Base-by-base conservation (phyloP, 2,888 invertebrate species). In the Epinotia demarniana region DNA sequence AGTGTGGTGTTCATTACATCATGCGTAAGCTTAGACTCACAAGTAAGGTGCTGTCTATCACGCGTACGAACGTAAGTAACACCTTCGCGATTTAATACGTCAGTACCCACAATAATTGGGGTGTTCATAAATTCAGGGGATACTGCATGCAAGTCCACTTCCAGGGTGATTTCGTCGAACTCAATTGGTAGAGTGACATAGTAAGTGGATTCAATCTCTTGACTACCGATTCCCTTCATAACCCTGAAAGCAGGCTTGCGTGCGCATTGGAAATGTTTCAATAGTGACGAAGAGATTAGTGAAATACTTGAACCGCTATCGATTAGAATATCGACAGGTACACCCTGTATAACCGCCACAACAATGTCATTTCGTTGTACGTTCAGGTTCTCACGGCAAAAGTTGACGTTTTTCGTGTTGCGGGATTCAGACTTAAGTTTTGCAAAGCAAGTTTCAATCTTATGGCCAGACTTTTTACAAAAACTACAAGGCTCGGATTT, bases 21-120 rank as follows among this genome's bases (percentile, higher is more conserved):
- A 16, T 53, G 18, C 8, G 19, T 19, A 58, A 23, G 19, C 5
- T 9, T 5, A 23, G 18, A 16, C 2, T 27, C 11, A 8, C 53
- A 27, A 5, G 11, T 55, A 13, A 66, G 16, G 8, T 6, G 27
- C 13, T 66, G 33, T 3, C 2, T 16, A 16, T 33, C 33, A 12
- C 23, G 18, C 11, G n/a, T 33, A 16, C 53, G 66, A n/a, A 66
- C 27, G n/a, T 53, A 66, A 6, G 53, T 33, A 3, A 66, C 27
- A 3, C 53, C 55, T 2, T 11, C 5, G 3, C 18, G 46, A 67
- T 80, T 81, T 5, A 80, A 61, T 9, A 80, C 80, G 60, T 81
- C 81, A 0, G 81, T 81, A 12, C 81, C 82, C 0, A 81, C 49
- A 8, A 81, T 78, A 3, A 81, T 72, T 0, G 80, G 80, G 9